Evolutionary conservation across 1,140 invertebrate genomes (phyloP), one percentile per base, ranked within the genome.

Genomic region (Thaumetopoea pityocampa): DNA sequence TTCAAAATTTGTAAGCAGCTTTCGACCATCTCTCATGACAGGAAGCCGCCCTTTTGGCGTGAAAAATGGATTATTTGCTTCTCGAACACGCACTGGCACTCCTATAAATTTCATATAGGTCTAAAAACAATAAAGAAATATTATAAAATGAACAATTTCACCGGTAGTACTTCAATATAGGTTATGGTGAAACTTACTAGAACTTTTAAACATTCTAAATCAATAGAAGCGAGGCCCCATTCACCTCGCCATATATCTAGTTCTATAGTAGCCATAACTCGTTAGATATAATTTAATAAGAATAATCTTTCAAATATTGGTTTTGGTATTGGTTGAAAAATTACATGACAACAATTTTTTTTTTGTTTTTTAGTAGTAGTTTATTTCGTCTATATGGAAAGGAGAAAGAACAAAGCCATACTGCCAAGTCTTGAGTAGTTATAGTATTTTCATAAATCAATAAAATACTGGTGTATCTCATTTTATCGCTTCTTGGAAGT

Each of bases 191-290:
- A 33, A 83, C 86, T 85, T 89, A 95, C 93, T 88, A 95, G 77
- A 58, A 91, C 87, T 82, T 93, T 89, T 29, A 96, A 86, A 83
- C 92, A 95, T 71, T 91, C 87, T 40, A 90, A 85, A 86, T 96
- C 93, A 48, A 95, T 86, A 16, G 94, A 93, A 1, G 94, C 93
- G 15, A 96, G 77, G 11, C 92, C 93, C 92, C 92, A 95, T 67
- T 94, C 92, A 5, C 93, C 93, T 77, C 90, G 89, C 91, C 94
- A 95, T 54, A 94, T 88, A 78, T 93, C 88, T 51, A 95, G 71
- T 77, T 91, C 86, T 78, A 90, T 86, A 51, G 47, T 81, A 62
- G 69, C 63, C 80, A 84, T 81, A 57, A 45, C 60, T 59, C 46
- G 23, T n/a, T 24, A 14, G 5, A n/a, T n/a, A n/a, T n/a, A n/a